Evolutionary conservation across 1,140 invertebrate species (phyloP).

Genomic region (Drusus annulatus): DNA sequence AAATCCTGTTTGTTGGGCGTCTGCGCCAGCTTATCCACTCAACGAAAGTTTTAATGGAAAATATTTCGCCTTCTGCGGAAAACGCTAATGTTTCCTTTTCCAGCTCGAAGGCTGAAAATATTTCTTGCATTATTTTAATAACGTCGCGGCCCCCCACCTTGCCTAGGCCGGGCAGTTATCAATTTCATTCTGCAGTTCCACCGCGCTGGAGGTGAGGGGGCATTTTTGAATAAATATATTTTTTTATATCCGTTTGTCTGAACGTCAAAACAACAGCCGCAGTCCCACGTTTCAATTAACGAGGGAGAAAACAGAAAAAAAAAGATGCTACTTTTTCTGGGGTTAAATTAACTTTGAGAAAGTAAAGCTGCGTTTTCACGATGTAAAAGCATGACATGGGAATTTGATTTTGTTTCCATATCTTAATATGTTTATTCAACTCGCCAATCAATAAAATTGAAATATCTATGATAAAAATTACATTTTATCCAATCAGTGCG

Average conservation of each 20-base stretch:
- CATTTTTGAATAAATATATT: slow-evolving; percentile 16
- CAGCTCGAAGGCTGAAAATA: neutral
- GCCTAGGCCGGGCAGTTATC: neutral
- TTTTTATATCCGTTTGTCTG: slow-evolving; percentile 33
- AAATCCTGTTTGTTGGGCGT: too few relatives aligned
- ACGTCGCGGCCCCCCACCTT: neutral
- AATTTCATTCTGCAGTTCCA: slow-evolving; percentile 19
- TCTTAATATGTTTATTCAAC: too few relatives aligned
- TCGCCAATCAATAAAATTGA: too few relatives aligned
- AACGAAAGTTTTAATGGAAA: neutral
- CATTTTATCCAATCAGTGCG: too few relatives aligned
- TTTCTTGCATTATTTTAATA: slow-evolving; percentile 3
- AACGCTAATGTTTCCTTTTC: neutral
- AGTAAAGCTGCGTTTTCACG: neutral
- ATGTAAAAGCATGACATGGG: neutral
- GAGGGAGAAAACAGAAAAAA: neutral
- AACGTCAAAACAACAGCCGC: slow-evolving; percentile 29
- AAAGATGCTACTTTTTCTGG: slow-evolving; percentile 4
- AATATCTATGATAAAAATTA: too few relatives aligned
- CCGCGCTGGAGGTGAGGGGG: neutral
- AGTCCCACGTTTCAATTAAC: slow-evolving; percentile 30
- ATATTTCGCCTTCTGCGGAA: neutral
- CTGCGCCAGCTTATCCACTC: too few relatives aligned
- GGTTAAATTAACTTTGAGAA: neutral
- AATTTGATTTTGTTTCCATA: neutral